phyloP scores from a whole-genome alignment of 2,888 invertebrate species.

The Netelia melanura region DNA sequence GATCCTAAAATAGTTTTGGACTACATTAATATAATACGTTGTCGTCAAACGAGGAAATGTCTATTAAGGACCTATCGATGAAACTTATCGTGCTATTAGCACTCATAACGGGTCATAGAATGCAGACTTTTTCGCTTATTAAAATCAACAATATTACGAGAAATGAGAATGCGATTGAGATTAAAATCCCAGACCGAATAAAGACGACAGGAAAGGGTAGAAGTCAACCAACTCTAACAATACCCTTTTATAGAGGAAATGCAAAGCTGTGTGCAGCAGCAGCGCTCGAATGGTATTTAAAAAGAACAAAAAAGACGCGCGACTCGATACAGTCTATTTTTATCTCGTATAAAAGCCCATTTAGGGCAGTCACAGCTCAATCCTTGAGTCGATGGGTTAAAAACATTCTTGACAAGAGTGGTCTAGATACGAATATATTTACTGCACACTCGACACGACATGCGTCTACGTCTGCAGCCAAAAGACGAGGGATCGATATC shows the following conservation, averaged over 20 bases:
- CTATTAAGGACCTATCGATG: slow-evolving; percentile 29
- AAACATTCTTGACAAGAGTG: slow-evolving; percentile 14
- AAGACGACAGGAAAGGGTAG: slow-evolving; percentile 49
- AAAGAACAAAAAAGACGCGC: background rate
- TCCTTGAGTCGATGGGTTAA: slow-evolving; percentile 34
- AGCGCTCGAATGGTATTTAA: slow-evolving; percentile 9
- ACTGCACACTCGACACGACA: slow-evolving; percentile 26
- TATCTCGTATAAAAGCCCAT: slow-evolving; percentile 28
- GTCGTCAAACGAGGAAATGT: slow-evolving; percentile 24
- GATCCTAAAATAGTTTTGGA: slow-evolving; percentile 68
- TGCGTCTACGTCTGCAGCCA: slow-evolving; percentile 31
- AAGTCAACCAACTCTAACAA: slow-evolving; percentile 52
- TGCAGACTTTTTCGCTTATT: slow-evolving; percentile 27
- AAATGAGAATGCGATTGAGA: slow-evolving; percentile 33
- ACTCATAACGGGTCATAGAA: slow-evolving; percentile 42
- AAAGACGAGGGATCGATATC: slow-evolving; percentile 30
- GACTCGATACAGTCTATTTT: slow-evolving; percentile 1
- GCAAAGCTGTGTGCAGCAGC: slow-evolving; percentile 17
- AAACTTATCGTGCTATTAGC: slow-evolving; percentile 63
- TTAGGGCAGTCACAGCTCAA: slow-evolving; percentile 22
- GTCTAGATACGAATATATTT: slow-evolving; percentile 23
- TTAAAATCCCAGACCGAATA: slow-evolving; percentile 61
- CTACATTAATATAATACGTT: slow-evolving; percentile 39
- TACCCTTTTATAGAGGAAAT: slow-evolving; percentile 55
- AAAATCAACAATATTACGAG: slow-evolving; percentile 27